phyloP scores from a whole-genome alignment of 2,797 vertebrate species.

The Acipenser ruthenus region DNA sequence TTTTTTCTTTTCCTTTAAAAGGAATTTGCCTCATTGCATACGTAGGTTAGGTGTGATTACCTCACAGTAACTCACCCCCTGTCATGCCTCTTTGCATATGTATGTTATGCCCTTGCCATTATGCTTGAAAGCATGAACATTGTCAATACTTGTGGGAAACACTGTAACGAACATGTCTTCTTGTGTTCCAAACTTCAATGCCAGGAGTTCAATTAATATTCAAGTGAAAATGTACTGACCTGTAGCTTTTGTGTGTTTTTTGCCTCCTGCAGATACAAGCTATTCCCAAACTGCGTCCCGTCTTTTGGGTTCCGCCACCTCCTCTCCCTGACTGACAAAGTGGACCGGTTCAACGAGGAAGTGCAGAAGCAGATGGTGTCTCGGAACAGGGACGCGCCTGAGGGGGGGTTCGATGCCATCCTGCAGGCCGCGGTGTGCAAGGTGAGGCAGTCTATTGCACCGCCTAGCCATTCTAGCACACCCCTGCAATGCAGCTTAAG shows the following conservation, averaged over 20 bases:
- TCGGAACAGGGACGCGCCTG: constrained; percentile 87
- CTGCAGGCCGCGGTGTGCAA: constrained; percentile 92
- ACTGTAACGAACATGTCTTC: constrained; percentile 4
- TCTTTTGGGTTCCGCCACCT: constrained; percentile 94
- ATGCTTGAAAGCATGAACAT: constrained; percentile 14
- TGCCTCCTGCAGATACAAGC: constrained; percentile 70
- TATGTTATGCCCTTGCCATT: constrained; percentile 40
- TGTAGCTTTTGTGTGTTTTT: constrained; percentile 7
- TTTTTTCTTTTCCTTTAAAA: no score
- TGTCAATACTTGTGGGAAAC: constrained; percentile 6
- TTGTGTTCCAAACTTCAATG: constrained; percentile 5
- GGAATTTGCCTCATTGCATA: constrained; percentile 1
- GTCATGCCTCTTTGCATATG: constrained; percentile 56
- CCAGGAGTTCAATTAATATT: background rate
- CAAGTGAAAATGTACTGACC: no score
- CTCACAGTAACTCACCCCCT: constrained; percentile 18
- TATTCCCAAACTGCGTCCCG: constrained; percentile 83
- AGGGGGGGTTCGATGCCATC: constrained; percentile 90
- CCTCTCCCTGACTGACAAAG: constrained; percentile 85
- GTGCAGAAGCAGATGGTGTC: constrained; percentile 94
- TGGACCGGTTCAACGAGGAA: constrained; percentile 87
- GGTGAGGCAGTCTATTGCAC: constrained; percentile 50
- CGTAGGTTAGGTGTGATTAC: constrained; percentile 16
- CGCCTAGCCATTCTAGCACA: no score
- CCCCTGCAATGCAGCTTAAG: no score